Percentiles rank a stretch among this genome's conserved stretches.
Conservation (phyloP, 2,888 invertebrate species). For the Xylocampa areola region DNA sequence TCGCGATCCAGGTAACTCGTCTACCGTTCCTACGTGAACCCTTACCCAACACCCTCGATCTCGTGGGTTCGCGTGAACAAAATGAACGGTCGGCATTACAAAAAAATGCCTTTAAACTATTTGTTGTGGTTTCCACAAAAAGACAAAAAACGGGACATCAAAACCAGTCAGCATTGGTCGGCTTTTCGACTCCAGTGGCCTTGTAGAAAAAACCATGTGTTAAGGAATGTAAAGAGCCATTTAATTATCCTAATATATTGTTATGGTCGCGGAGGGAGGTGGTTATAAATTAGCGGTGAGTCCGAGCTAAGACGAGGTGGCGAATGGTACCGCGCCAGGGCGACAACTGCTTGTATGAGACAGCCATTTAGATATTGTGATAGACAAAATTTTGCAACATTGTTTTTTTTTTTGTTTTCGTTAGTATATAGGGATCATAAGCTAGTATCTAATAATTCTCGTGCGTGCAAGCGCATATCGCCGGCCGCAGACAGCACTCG, state of each 20-base stretch:
- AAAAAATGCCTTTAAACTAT: slow-evolving; percentile 87
- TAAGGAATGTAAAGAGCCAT: slow-evolving; percentile 90
- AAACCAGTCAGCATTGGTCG: slow-evolving; percentile 89
- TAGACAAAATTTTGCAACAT: slow-evolving; percentile 43
- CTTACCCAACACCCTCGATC: slow-evolving; percentile 51
- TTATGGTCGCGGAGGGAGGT: slow-evolving; percentile 86
- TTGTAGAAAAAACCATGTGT: slow-evolving; percentile 87
- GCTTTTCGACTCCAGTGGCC: slow-evolving; percentile 84
- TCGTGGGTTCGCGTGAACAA: slow-evolving; percentile 79
- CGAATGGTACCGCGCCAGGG: slow-evolving; percentile 70
- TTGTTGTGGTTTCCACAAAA: slow-evolving; percentile 87
- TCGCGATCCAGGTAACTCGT: slow-evolving; percentile 44
- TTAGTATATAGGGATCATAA: slow-evolving; percentile 28
- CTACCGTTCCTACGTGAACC: slow-evolving; percentile 38
- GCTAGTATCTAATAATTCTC: slow-evolving; percentile 39
- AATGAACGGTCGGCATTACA: slow-evolving; percentile 79
- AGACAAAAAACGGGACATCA: slow-evolving; percentile 82
- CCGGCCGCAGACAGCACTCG: slow-evolving; percentile 49
- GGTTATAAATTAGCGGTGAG: slow-evolving; percentile 85
- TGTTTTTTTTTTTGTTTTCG: slow-evolving; percentile 40
- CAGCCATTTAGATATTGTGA: slow-evolving; percentile 35
- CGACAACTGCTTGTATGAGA: slow-evolving; percentile 43
- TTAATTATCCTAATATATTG: slow-evolving; percentile 90
- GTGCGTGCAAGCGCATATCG: slow-evolving; percentile 38
- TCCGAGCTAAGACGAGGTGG: slow-evolving; percentile 75